Percentiles rank a stretch among this genome's conserved stretches.
Evolutionary conservation across 1,140 invertebrate species (phyloP).

Genomic region (Ceratina japonica): DNA sequence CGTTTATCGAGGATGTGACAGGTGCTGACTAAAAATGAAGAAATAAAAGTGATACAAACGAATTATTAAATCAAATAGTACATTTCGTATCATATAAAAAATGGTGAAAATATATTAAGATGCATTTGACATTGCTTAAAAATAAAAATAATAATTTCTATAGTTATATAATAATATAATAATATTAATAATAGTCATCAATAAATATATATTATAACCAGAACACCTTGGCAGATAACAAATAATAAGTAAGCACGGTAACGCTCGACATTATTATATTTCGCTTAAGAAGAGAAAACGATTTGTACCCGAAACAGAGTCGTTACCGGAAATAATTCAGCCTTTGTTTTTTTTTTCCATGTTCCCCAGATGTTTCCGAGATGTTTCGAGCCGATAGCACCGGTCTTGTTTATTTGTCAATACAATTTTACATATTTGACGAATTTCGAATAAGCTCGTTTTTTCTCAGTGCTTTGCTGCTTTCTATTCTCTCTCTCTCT

Average conservation of each 20-base stretch:
- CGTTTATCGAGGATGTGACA: conserved; percentile 70
- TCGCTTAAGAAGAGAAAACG: conserved; percentile 43
- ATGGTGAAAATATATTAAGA: conserved; percentile 81
- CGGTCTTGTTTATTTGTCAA: conserved; percentile 45
- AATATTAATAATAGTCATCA: conserved; percentile 74
- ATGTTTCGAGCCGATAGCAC: conserved; percentile 46
- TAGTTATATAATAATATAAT: conserved; percentile 68
- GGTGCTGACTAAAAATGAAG: conserved; percentile 61
- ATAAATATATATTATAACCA: conserved; percentile 80
- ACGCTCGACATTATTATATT: conserved; percentile 61
- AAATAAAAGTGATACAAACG: conserved; percentile 73
- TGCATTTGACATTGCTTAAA: conserved; percentile 78
- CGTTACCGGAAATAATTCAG: conserved; percentile 52
- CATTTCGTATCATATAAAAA: conserved; percentile 79
- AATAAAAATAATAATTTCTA: conserved; percentile 73
- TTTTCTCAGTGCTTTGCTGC: conserved; percentile 54
- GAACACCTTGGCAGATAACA: conserved; percentile 79
- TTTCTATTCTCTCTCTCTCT: conserved; percentile 42
- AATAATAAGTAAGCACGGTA: conserved; percentile 79
- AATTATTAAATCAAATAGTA: conserved; percentile 80
- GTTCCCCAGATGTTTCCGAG: conserved; percentile 39
- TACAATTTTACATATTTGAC: conserved; percentile 48
- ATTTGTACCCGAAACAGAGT: conserved; percentile 53
- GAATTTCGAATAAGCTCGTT: conserved; percentile 50
- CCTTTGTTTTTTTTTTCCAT: conserved; percentile 35